These are phyloP conservation scores for Drosophila suzukii DNA, from an alignment of 1,140 invertebrate genomes.

Conservation along the genomic window DNA sequence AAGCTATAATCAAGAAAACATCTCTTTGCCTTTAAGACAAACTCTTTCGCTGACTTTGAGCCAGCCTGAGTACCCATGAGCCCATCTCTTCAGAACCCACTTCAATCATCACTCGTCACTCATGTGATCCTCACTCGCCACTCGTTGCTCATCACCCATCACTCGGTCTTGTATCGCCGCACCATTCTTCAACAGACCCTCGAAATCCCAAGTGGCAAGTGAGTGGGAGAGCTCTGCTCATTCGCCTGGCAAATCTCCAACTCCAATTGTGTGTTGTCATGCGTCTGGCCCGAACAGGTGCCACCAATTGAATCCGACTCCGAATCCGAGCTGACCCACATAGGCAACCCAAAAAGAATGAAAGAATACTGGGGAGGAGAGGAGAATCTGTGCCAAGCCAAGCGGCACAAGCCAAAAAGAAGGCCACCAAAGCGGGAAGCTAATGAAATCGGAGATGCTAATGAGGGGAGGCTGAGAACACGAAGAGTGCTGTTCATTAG, in stretches of 20 bases:
- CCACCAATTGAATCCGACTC: conserved; percentile 33
- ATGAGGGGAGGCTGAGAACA: conserved; percentile 38
- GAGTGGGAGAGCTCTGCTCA: conserved; percentile 28
- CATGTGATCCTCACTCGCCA: conserved; percentile 26
- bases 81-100: conserved; percentile 19
- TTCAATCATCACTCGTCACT: conserved; percentile 45
- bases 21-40: not conserved
- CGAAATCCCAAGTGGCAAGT: conserved; percentile 14
- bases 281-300: conserved; percentile 48
- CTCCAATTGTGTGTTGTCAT: conserved; percentile 47
- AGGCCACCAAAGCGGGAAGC: conserved; percentile 8
- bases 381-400: conserved; percentile 43
- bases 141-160: conserved; percentile 33
- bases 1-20: too few relatives aligned
- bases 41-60: not conserved
- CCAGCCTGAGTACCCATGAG: conserved; percentile 18
- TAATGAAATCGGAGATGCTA: conserved; percentile 59
- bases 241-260: conserved; percentile 26
- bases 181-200: conserved; percentile 22
- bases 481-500: conserved; percentile 31
- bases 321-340: conserved; percentile 32
- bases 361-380: conserved; percentile 7
- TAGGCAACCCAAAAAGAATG: conserved; percentile 31
- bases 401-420: conserved; percentile 54
- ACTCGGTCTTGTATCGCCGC: conserved; percentile 12